These are phyloP conservation scores for Machaerirhynchus nigripectus DNA, from an alignment of 2,113 vertebrate species.

Conservation along the genomic window DNA sequence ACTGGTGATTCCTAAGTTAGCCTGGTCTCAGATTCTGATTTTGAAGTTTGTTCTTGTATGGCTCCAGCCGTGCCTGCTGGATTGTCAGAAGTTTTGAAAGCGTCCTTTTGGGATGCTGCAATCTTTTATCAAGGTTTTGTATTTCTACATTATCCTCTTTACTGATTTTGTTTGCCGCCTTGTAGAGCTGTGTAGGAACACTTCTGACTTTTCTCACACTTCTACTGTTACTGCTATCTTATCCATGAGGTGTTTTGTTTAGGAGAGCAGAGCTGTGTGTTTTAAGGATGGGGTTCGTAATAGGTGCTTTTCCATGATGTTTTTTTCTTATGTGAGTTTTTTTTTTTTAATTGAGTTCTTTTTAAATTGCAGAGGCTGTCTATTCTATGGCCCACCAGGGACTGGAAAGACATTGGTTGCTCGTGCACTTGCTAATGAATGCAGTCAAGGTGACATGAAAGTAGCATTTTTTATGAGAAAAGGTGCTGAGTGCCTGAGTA, in stretches of 20 bases:
- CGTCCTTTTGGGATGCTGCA: neutral
- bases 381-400: conserved; percentile 93
- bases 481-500: conserved; percentile 91
- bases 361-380: conserved; percentile 82
- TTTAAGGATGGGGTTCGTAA: neutral
- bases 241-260: neutral
- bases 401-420: conserved; percentile 95
- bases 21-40: neutral
- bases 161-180: neutral
- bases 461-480: conserved; percentile 95
- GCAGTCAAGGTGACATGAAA: conserved; percentile 83
- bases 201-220: neutral
- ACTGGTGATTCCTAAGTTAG: neutral
- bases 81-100: neutral
- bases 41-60: neutral
- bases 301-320: neutral
- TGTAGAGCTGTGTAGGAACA: neutral
- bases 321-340: neutral
- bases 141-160: neutral
- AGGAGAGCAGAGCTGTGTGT: neutral
- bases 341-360: neutral
- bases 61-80: neutral
- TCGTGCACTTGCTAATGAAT: conserved; percentile 91
- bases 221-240: neutral
- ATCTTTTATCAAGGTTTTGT: neutral